Conservation (phyloP, 2,113 vertebrate genomes). For the Drymodes brunneopygia region DNA sequence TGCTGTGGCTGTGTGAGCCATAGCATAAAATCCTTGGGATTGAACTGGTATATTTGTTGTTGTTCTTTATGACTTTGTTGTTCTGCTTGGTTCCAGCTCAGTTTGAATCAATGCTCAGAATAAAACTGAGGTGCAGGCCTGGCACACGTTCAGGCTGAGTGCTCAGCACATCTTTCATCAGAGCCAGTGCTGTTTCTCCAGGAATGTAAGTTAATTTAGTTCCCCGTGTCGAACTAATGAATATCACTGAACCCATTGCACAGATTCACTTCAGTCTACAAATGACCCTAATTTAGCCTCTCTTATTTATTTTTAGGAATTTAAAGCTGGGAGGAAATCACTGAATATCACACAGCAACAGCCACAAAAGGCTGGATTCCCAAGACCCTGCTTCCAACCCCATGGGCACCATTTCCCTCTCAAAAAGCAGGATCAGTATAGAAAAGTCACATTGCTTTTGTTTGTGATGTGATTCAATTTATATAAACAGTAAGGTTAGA, state of each 20-base stretch:
- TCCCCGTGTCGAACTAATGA: neutral
- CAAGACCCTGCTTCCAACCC: neutral
- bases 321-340: neutral
- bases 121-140: neutral
- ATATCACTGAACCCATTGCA: neutral
- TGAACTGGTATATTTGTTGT: neutral
- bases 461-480: neutral
- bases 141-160: neutral
- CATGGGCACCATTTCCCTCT: neutral
- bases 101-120: neutral
- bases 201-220: neutral
- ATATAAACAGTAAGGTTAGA: neutral
- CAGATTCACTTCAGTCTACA: neutral
- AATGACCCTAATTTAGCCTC: constrained; percentile 1
- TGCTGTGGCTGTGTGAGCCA: neutral
- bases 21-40: neutral
- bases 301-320: constrained; percentile 8
- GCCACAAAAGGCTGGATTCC: neutral
- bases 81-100: neutral
- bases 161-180: neutral
- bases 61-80: neutral
- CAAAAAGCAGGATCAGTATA: neutral
- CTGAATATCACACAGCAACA: neutral
- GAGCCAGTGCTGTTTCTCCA: neutral
- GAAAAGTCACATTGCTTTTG: neutral